Conservation (phyloP, 1,140 invertebrate species). For the Procambarus virginalis region DNA sequence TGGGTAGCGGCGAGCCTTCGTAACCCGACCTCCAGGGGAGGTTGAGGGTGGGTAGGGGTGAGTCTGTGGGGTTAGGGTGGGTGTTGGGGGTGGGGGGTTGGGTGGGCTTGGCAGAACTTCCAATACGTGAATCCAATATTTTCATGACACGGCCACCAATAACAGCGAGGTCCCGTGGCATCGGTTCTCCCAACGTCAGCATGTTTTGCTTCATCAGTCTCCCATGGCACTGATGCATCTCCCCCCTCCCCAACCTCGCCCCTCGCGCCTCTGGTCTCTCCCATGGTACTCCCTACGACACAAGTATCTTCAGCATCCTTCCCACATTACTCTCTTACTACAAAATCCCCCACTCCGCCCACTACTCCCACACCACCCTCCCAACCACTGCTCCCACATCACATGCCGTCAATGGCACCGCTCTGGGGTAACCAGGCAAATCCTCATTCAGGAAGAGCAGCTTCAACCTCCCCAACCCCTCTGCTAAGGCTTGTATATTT, state of each 20-base stretch:
- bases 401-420: too few relatives aligned
- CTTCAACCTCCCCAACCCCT: not conserved
- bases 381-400: not conserved
- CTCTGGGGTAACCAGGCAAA: not conserved
- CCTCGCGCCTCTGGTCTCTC: not conserved
- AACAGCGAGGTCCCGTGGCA: not conserved
- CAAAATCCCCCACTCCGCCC: too few relatives aligned
- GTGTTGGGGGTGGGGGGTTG: not conserved
- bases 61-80: too few relatives aligned
- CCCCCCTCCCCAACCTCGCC: not conserved
- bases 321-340: not conserved
- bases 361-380: not conserved
- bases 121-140: not conserved
- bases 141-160: not conserved
- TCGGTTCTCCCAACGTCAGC: not conserved
- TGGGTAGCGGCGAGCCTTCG: too few relatives aligned
- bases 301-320: not conserved
- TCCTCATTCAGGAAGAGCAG: not conserved
- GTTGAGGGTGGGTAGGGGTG: not conserved
- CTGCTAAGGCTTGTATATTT: slow-evolving; percentile 24
- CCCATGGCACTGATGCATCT: not conserved
- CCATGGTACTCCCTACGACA: not conserved
- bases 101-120: not conserved
- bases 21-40: not conserved
- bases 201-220: not conserved